These are phyloP conservation scores for Steinernema hermaphroditum DNA, from an alignment of 2,888 invertebrate genomes.

Conservation along the genomic window DNA sequence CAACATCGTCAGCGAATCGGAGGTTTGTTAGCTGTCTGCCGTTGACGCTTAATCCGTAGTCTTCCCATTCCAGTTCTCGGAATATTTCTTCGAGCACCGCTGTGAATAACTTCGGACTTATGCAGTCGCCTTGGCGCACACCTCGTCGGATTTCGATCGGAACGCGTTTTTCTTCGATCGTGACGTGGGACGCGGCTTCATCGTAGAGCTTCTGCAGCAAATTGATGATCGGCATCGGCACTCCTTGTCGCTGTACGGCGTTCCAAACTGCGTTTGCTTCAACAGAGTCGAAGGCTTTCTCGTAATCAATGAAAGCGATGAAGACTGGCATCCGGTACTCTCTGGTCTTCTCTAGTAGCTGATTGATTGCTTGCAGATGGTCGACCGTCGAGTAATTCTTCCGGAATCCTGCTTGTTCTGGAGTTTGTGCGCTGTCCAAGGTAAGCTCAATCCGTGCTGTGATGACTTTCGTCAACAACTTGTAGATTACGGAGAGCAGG, in stretches of 20 bases:
- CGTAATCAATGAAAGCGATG: slow-evolving; percentile 36
- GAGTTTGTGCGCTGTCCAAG: background rate
- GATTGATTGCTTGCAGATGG: slow-evolving; percentile 25
- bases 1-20: too few species aligned
- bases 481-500: slow-evolving; percentile 25
- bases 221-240: too few species aligned
- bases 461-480: slow-evolving; percentile 8
- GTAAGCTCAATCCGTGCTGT: background rate
- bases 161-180: too few species aligned
- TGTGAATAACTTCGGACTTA: too few species aligned
- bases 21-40: too few species aligned
- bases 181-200: too few species aligned
- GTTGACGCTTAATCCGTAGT: too few species aligned
- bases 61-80: too few species aligned
- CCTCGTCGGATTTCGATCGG: too few species aligned
- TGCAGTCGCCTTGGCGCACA: too few species aligned
- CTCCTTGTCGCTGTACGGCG: background rate
- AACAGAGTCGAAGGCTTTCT: slow-evolving; percentile 38
- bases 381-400: slow-evolving; percentile 32
- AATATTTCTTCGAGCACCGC: too few species aligned
- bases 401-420: slow-evolving; percentile 33
- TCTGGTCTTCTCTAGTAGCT: background rate
- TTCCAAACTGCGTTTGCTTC: slow-evolving; percentile 32
- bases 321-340: slow-evolving; percentile 34
- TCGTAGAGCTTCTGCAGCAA: too few species aligned